Conservation (phyloP, 2,113 vertebrate genomes). For the Patagioenas fasciata region DNA sequence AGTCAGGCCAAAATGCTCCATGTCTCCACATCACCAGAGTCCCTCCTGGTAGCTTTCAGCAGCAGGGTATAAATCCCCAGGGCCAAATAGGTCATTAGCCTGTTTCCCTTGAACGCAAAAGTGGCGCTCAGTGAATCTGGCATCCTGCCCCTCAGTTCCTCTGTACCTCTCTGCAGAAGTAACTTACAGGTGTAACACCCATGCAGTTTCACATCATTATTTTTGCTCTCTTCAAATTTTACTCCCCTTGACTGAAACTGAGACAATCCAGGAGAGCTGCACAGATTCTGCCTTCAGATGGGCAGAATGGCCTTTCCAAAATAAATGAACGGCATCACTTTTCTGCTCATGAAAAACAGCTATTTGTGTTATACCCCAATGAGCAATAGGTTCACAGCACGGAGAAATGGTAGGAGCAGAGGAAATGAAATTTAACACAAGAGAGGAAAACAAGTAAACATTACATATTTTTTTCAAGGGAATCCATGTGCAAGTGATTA, state of each 20-base stretch:
- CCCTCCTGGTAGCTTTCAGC: background rate
- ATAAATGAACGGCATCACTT: background rate
- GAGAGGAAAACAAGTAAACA: slow-evolving; percentile 60
- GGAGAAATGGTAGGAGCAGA: slow-evolving; percentile 13
- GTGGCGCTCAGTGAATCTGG: background rate
- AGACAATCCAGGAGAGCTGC: background rate
- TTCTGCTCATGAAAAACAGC: background rate
- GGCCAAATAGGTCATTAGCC: background rate
- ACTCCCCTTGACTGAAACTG: background rate
- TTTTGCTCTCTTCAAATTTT: background rate
- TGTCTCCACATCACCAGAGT: background rate
- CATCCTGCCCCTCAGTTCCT: background rate
- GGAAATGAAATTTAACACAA: slow-evolving; percentile 43
- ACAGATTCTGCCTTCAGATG: background rate
- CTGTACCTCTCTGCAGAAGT: background rate
- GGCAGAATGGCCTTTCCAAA: background rate
- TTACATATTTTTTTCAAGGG: background rate
- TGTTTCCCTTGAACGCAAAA: background rate
- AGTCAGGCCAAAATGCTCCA: background rate
- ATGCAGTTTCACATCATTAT: background rate
- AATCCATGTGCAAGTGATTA: slow-evolving; percentile 62
- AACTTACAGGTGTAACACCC: background rate
- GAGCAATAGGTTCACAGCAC: slow-evolving; percentile 1
- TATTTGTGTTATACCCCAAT: background rate
- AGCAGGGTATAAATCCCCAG: background rate